phyloP scores from a whole-genome alignment of 2,888 invertebrate genomes.

The Dynastes tityus region DNA sequence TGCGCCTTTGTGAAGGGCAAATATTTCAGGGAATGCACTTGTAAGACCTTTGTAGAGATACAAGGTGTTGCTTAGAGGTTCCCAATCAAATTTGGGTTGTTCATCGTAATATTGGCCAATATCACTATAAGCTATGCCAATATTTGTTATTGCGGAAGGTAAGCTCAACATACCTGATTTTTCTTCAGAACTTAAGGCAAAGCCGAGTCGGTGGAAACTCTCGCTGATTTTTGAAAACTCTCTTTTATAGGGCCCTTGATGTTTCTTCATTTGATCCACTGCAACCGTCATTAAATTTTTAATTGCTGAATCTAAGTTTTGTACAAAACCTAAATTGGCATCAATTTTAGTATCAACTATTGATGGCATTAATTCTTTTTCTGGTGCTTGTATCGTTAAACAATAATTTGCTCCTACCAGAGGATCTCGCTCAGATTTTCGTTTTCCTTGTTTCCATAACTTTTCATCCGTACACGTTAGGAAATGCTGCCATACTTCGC shows the following conservation, averaged over 20 bases:
- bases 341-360: slow-evolving; percentile 89
- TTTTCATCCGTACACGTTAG: slow-evolving; percentile 98
- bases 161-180: slow-evolving; percentile 79
- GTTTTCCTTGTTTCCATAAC: slow-evolving; percentile 96
- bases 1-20: slow-evolving; percentile 91
- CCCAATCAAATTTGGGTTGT: slow-evolving; percentile 92
- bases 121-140: slow-evolving; percentile 91
- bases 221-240: slow-evolving; percentile 94
- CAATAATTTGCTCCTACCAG: slow-evolving; percentile 93
- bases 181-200: slow-evolving; percentile 86
- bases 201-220: slow-evolving; percentile 87
- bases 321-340: slow-evolving; percentile 86
- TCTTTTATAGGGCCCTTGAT: slow-evolving; percentile 87
- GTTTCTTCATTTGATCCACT: slow-evolving; percentile 89
- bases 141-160: slow-evolving; percentile 84
- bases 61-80: slow-evolving; percentile 91
- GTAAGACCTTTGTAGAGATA: slow-evolving; percentile 96
- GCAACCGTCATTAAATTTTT: slow-evolving; percentile 87
- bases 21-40: slow-evolving; percentile 90
- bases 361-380: slow-evolving; percentile 82
- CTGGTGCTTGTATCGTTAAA: slow-evolving; percentile 89
- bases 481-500: slow-evolving; percentile 97
- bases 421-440: slow-evolving; percentile 95
- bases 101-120: slow-evolving; percentile 93
- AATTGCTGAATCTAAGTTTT: slow-evolving; percentile 89